Evolutionary conservation across 2,888 invertebrate genomes (phyloP).

Genomic region (Terebella lapidaria): DNA sequence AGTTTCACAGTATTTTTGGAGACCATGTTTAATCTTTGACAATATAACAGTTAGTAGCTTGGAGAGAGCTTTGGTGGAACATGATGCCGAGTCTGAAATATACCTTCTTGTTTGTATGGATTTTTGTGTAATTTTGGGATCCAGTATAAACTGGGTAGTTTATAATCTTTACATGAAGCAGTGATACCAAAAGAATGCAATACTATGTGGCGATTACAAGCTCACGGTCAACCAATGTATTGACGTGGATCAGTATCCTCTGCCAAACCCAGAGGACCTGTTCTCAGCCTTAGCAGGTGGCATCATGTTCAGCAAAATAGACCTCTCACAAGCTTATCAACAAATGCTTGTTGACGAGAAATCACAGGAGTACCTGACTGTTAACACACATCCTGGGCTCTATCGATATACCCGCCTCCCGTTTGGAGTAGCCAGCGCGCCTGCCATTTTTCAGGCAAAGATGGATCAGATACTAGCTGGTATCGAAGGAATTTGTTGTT

Average conservation of each 20-base stretch:
- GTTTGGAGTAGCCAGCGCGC: not conserved
- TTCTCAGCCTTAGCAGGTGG: not conserved
- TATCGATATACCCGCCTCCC: not conserved
- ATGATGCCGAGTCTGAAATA: too few relatives aligned
- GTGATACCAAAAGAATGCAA: too few relatives aligned
- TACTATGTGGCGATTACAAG: slow-evolving; percentile 4
- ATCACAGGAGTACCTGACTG: not conserved
- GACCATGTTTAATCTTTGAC: too few relatives aligned
- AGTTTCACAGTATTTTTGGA: too few relatives aligned
- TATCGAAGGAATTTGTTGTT: not conserved
- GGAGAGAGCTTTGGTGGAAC: too few relatives aligned
- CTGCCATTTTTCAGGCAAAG: not conserved
- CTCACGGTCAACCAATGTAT: not conserved
- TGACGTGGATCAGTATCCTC: not conserved
- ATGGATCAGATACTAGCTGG: not conserved
- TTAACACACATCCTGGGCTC: slow-evolving; percentile 1
- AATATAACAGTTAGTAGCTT: too few relatives aligned
- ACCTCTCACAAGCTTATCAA: not conserved
- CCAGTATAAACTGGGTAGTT: too few relatives aligned
- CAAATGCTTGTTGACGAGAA: not conserved
- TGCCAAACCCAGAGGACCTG: not conserved
- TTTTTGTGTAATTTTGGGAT: too few relatives aligned
- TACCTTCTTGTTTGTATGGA: too few relatives aligned
- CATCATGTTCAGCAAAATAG: not conserved
- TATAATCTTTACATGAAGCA: too few relatives aligned